Evolutionary conservation across 2,888 invertebrate genomes (phyloP).

Genomic region (Antitype chi): DNA sequence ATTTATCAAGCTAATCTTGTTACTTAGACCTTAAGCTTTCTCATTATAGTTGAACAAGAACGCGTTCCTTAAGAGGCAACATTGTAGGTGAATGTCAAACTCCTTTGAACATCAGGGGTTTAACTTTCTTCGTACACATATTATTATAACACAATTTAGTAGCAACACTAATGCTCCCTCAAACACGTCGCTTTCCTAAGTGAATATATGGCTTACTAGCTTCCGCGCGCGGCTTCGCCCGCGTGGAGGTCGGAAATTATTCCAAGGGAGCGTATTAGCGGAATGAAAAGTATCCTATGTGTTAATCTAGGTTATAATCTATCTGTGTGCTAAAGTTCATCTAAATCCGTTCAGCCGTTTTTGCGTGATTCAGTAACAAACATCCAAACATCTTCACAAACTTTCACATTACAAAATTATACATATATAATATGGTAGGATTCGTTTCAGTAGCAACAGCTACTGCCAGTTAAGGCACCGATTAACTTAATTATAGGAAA

Average conservation of each 20-base stretch:
- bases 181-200: constrained; percentile 10
- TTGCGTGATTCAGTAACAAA: too few relatives aligned
- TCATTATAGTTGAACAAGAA: constrained; percentile 40
- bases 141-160: constrained; percentile 29
- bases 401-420: too few relatives aligned
- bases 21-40: constrained; percentile 21
- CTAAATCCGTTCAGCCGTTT: too few relatives aligned
- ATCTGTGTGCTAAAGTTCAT: too few relatives aligned
- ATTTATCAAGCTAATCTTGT: constrained; percentile 46
- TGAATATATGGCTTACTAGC: constrained; percentile 7
- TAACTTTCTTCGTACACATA: constrained; percentile 33
- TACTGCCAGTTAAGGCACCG: background rate
- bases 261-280: too few relatives aligned
- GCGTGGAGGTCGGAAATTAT: too few relatives aligned
- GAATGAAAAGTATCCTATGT: too few relatives aligned
- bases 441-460: background rate
- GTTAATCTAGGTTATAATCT: too few relatives aligned
- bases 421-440: too few relatives aligned
- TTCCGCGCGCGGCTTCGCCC: too few relatives aligned
- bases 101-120: constrained; percentile 25
- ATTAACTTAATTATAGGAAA: constrained; percentile 39
- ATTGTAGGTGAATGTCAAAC: constrained; percentile 28
- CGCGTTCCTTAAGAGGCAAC: constrained; percentile 18
- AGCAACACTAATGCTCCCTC: constrained; percentile 3
- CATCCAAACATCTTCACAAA: too few relatives aligned